Evolutionary conservation across 53 echinoderm and acorn worm genomes (phyloP).

Genomic region (Echinometra lucunter): DNA sequence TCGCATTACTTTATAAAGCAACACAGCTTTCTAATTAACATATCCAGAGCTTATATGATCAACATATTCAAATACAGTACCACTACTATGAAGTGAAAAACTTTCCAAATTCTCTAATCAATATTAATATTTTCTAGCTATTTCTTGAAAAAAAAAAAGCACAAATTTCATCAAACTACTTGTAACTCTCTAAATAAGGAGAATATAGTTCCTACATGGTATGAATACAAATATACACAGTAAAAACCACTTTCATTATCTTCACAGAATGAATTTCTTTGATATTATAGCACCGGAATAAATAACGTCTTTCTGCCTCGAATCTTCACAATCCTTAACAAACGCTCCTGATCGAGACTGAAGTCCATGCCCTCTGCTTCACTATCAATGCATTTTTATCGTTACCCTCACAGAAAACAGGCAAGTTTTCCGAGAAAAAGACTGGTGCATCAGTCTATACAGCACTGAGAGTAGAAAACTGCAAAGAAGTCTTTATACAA

Average conservation of each 20-base stretch:
- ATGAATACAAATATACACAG: conserved; percentile 16
- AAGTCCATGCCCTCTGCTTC: background rate
- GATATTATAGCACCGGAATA: conserved; percentile 39
- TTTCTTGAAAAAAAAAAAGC: too few relatives aligned
- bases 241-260: conserved; percentile 17
- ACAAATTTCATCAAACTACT: background rate
- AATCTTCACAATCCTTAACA: background rate
- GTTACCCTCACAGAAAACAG: conserved; percentile 18
- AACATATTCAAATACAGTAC: background rate
- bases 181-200: background rate
- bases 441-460: conserved; percentile 36
- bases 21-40: background rate
- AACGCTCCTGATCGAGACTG: background rate
- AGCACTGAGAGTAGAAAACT: conserved; percentile 56
- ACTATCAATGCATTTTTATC: conserved; percentile 1
- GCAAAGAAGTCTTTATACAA: conserved; percentile 46
- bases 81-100: background rate
- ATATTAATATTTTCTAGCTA: background rate
- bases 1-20: background rate
- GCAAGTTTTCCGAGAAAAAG: conserved; percentile 17
- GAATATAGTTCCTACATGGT: background rate
- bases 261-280: conserved; percentile 5
- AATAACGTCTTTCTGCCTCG: background rate
- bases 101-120: background rate
- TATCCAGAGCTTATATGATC: background rate